Conservation (phyloP, 2,797 vertebrate species). For the Crypturellus tataupa region DNA sequence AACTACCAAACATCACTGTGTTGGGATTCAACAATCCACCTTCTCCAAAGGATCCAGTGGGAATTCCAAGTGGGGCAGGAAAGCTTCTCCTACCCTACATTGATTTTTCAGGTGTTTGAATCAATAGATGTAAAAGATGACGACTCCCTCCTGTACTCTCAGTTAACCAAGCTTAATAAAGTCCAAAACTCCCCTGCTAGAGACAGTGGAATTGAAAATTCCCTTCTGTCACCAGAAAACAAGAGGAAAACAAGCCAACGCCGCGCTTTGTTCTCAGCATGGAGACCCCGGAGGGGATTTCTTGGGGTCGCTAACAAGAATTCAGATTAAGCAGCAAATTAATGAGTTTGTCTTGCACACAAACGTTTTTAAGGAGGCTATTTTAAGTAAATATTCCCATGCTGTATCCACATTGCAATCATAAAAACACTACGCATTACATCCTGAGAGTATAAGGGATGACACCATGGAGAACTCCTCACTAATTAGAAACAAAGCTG, state of each 20-base stretch:
- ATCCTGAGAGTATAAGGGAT: neutral
- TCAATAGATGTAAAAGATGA: neutral
- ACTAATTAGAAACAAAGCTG: conserved; percentile 41
- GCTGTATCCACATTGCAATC: neutral
- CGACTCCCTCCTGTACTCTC: neutral
- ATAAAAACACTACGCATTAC: neutral
- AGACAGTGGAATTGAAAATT: neutral
- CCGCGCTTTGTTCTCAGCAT: neutral
- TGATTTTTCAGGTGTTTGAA: neutral
- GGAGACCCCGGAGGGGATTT: neutral
- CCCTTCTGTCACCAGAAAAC: neutral
- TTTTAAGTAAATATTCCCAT: conserved; percentile 34
- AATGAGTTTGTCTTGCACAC: neutral
- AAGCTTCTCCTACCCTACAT: neutral
- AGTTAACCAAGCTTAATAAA: neutral
- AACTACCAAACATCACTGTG: neutral
- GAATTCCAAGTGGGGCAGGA: neutral
- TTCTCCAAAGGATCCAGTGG: neutral
- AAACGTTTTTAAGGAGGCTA: neutral
- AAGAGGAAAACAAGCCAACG: neutral
- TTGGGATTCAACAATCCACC: neutral
- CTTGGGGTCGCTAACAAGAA: neutral
- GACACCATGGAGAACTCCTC: neutral
- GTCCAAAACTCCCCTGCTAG: neutral
- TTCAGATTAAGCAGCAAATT: neutral